Evolutionary conservation across 2,888 invertebrate genomes (phyloP).

Genomic region (Philereme vetulata): DNA sequence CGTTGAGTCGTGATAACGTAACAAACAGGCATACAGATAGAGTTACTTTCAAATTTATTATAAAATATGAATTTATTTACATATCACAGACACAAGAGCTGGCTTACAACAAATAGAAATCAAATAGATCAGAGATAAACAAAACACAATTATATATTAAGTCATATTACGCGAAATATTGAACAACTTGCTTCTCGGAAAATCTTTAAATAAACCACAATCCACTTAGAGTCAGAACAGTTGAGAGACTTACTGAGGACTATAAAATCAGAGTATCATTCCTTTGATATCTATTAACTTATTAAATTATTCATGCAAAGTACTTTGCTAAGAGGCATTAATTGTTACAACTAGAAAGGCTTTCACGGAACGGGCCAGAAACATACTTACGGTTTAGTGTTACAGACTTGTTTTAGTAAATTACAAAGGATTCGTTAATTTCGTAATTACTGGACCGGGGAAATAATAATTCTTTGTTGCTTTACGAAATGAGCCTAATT

Average conservation of each 20-base stretch:
- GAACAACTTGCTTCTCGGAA: too few species aligned
- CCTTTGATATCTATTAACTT: slow-evolving; percentile 19
- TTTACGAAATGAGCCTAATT: slow-evolving; percentile 30
- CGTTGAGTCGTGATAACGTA: too few species aligned
- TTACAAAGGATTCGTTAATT: slow-evolving; percentile 37
- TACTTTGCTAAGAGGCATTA: slow-evolving; percentile 29
- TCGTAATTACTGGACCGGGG: slow-evolving; percentile 31
- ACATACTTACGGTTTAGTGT: slow-evolving; percentile 35
- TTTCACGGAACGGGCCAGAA: slow-evolving; percentile 30
- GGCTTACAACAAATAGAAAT: too few species aligned
- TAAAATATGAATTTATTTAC: too few species aligned
- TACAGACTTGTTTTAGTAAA: slow-evolving; percentile 27
- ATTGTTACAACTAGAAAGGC: slow-evolving; percentile 29
- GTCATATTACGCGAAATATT: too few species aligned
- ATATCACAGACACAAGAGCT: too few species aligned
- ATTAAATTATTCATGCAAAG: slow-evolving; percentile 26
- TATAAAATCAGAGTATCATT: slow-evolving; percentile 19
- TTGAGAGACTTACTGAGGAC: slow-evolving; percentile 17
- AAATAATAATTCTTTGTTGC: slow-evolving; percentile 35
- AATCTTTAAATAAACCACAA: slow-evolving; percentile 10
- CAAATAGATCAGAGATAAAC: too few species aligned
- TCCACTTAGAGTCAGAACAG: slow-evolving; percentile 15
- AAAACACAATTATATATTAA: too few species aligned
- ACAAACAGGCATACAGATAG: too few species aligned
- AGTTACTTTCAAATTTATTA: too few species aligned